Evolutionary conservation across 2,113 vertebrate species (phyloP).

Genomic region (Alouatta palliata): DNA sequence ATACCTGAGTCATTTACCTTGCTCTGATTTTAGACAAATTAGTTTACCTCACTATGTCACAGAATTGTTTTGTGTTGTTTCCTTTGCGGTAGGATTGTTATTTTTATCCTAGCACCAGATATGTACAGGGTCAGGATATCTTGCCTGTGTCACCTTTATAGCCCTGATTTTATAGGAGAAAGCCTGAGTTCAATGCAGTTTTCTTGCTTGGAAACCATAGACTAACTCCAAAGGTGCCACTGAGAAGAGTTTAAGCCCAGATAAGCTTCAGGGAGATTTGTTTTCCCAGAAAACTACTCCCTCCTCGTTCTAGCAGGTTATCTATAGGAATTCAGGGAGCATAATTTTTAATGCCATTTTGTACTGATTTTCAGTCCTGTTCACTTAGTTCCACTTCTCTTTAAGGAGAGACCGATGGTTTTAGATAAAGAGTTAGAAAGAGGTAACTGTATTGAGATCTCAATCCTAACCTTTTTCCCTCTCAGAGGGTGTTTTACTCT

Average conservation of each 20-base stretch:
- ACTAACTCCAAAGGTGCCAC: background rate
- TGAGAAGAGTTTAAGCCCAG: background rate
- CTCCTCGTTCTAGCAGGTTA: background rate
- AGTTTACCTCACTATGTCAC: background rate
- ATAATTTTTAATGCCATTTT: slow-evolving; percentile 12
- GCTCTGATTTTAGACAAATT: slow-evolving; percentile 2
- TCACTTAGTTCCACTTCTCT: background rate
- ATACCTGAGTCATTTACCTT: slow-evolving; percentile 9
- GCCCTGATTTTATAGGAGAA: background rate
- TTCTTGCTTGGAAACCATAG: slow-evolving; percentile 16
- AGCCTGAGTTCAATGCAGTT: background rate
- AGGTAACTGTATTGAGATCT: background rate
- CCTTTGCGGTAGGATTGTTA: background rate
- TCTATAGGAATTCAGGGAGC: slow-evolving; percentile 11
- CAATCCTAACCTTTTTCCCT: background rate
- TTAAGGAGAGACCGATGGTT: background rate
- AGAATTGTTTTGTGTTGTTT: background rate
- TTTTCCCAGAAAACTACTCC: background rate
- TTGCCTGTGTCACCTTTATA: background rate
- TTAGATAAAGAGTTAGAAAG: background rate
- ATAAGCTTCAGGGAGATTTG: background rate
- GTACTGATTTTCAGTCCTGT: slow-evolving; percentile 37
- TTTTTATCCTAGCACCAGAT: background rate
- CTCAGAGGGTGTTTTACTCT: background rate
- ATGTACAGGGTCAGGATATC: background rate